Evolutionary conservation across 92 coral and sea anemone genomes (phyloP), one percentile per base, ranked within the genome.

Genomic region (Metridium senile): DNA sequence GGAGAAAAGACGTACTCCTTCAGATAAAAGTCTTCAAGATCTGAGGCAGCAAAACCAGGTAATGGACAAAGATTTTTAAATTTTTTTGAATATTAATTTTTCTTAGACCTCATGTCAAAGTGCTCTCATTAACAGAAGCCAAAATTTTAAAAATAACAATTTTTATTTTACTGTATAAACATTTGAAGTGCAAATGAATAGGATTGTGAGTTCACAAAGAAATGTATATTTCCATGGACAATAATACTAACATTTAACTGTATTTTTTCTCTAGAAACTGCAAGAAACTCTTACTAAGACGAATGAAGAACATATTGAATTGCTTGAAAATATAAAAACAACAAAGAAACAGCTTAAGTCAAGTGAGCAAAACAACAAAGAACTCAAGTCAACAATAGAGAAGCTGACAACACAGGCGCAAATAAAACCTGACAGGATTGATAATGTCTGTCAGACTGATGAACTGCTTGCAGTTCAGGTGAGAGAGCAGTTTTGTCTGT

Each of bases 11-110:
- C 74, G 72, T 57, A 33, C 71, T 39, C 95, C 91, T 45, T 80
- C 87, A 49, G 90, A 87, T 29, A 82, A 90, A 47, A 73, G 63
- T 34, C 34, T 86, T 58, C 79, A 81, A 47, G 82, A 79, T 23
- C 73, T 87, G 35, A 82, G 85, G 65, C 34, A 35, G 29, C 76
- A 90, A 32, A 87, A 83, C 34, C 71, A 79, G 85, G 95, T 89
- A 80, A 13, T 66, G 29, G n/a, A 6, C 49, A 39, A 39, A 6
- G 25, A 35, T 20, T 33, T 9, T 1, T 33, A 35, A 25, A 35
- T 33, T 16, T 26, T 35, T 35, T 20, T 17, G 25, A 20, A 28
- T 63, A 17, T 21, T 20, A 32, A 32, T 58, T n/a, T n/a, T n/a
- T n/a, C n/a, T n/a, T n/a, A n/a, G n/a, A n/a, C n/a, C n/a, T n/a